These are phyloP conservation scores for Tympanuchus pallidicinctus DNA, from an alignment of 2,113 vertebrate genomes.

Conservation along the genomic window DNA sequence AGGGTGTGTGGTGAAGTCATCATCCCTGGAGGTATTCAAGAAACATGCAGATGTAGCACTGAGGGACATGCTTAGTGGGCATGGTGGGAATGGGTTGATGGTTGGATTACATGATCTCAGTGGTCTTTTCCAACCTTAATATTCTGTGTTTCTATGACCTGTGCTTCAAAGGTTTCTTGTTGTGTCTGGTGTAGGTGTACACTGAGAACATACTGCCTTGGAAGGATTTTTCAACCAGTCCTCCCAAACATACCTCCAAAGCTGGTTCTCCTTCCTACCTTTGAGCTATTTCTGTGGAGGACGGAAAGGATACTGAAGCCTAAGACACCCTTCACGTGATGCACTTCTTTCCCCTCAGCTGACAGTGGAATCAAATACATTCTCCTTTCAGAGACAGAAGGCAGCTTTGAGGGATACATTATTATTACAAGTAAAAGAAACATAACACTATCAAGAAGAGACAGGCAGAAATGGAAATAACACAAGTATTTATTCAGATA, in stretches of 20 bases:
- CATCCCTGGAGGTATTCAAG: no score
- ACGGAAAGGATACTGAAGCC: not conserved
- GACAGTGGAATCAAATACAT: not conserved
- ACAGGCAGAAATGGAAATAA: constrained; percentile 2
- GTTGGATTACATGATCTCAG: no score
- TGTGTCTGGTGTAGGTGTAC: not conserved
- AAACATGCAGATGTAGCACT: no score
- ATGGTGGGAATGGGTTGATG: no score
- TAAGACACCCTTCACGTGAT: not conserved
- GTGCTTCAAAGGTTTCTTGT: not conserved
- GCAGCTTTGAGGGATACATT: not conserved
- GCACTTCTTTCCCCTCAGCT: not conserved
- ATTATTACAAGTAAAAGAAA: not conserved
- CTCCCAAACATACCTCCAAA: not conserved
- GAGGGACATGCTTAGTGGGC: no score
- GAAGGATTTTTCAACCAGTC: not conserved
- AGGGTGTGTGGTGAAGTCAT: no score
- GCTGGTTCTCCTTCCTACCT: not conserved
- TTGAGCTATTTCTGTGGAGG: not conserved
- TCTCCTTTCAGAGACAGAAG: not conserved
- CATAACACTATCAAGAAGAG: not conserved
- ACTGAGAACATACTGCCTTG: not conserved
- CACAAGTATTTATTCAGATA: constrained; percentile 60
- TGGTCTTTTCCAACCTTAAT: no score
- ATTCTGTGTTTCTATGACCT: not conserved